A percentile compares a stretch with the other conserved stretches of the same genome.
Evolutionary conservation across 1,140 invertebrate genomes (phyloP).

Genomic region (Laupala kohalensis): DNA sequence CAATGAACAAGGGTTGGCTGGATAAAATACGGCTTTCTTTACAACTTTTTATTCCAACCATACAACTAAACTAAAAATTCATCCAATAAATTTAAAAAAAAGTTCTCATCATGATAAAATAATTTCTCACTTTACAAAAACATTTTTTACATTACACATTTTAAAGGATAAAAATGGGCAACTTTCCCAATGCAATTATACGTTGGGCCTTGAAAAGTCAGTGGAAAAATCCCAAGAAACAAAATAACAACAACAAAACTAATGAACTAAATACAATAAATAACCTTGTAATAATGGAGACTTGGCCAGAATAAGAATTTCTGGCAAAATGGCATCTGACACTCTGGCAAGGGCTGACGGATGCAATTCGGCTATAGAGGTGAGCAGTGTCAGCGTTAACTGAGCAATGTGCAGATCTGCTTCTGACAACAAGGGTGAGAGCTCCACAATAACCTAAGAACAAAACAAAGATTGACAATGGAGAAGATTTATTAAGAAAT

Average conservation of each 20-base stretch:
- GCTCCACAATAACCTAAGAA: conserved; percentile 53
- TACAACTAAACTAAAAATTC: too few species aligned
- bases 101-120: background rate
- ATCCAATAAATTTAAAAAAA: too few species aligned
- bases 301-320: conserved; percentile 73
- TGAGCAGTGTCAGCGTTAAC: conserved; percentile 63
- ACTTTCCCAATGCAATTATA: too few species aligned
- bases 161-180: too few species aligned
- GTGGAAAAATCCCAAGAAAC: too few species aligned
- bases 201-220: too few species aligned
- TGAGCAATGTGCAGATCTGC: conserved; percentile 93
- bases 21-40: too few species aligned
- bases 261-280: background rate
- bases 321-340: conserved; percentile 58
- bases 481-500: too few species aligned
- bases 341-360: conserved; percentile 52
- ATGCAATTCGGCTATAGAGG: conserved; percentile 56
- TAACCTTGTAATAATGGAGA: conserved; percentile 74
- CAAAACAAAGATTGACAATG: conserved; percentile 5
- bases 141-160: too few species aligned
- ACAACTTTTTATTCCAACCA: too few species aligned
- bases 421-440: conserved; percentile 83
- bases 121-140: background rate
- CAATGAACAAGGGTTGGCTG: too few species aligned
- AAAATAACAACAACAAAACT: too few species aligned